A percentile compares a stretch with the other conserved stretches of the same genome.
Conservation (phyloP, 2,797 vertebrate genomes). For the Sebastes hubbsi region DNA sequence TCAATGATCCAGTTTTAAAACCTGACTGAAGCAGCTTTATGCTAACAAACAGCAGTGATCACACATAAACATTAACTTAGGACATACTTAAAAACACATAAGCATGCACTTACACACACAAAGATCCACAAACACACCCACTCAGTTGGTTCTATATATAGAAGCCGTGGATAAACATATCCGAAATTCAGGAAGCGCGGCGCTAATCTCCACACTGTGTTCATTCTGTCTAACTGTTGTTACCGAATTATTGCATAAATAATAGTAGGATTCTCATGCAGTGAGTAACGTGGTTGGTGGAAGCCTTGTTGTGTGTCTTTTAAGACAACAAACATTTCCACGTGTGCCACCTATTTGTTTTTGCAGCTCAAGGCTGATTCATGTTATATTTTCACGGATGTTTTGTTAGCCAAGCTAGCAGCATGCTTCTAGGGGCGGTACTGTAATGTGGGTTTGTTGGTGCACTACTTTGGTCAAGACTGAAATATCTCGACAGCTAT, state of each 20-base stretch:
- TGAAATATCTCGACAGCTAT: background rate
- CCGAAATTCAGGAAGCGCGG: conserved; percentile 23
- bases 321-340: conserved; percentile 45
- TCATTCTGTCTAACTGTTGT: background rate
- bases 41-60: conserved; percentile 35
- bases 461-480: background rate
- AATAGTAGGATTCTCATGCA: conserved; percentile 35
- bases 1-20: conserved; percentile 44
- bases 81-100: conserved; percentile 54
- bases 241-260: conserved; percentile 51
- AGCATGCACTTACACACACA: conserved; percentile 44
- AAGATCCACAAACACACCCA: conserved; percentile 43
- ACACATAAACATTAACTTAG: conserved; percentile 61
- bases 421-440: background rate
- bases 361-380: conserved; percentile 19
- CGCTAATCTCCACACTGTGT: conserved; percentile 28
- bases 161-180: conserved; percentile 23
- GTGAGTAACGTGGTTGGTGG: conserved; percentile 49
- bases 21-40: background rate
- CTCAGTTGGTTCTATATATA: conserved; percentile 37
- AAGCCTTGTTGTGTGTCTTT: conserved; percentile 38
- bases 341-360: conserved; percentile 29
- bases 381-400: conserved; percentile 2
- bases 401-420: background rate
- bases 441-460: background rate